Conservation (phyloP, 2,888 invertebrate species). For the Baccha elongata region DNA sequence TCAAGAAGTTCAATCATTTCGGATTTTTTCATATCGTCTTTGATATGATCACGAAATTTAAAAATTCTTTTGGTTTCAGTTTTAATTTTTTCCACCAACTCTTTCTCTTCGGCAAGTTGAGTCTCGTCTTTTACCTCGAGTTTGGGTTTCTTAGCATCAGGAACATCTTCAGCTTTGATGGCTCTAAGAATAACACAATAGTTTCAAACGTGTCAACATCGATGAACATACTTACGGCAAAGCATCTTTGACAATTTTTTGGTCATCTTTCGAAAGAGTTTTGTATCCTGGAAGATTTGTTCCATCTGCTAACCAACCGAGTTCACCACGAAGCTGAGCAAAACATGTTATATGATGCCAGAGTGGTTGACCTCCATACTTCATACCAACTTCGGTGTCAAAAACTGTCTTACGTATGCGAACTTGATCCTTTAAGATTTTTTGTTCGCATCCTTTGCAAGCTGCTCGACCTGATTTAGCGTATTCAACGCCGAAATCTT, state of each 20-base stretch:
- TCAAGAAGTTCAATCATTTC: constrained; percentile 87
- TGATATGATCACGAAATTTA: constrained; percentile 86
- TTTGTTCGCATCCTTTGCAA: constrained; percentile 93
- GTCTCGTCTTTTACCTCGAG: constrained; percentile 84
- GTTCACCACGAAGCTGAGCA: constrained; percentile 87
- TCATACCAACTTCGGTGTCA: constrained; percentile 87
- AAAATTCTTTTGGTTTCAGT: constrained; percentile 82
- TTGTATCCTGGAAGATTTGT: constrained; percentile 90
- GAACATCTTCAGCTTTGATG: constrained; percentile 83
- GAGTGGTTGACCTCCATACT: constrained; percentile 91
- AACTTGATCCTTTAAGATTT: constrained; percentile 89
- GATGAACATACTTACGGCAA: constrained; percentile 89
- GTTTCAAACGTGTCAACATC: background rate
- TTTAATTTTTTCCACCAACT: constrained; percentile 83
- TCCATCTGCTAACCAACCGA: constrained; percentile 89
- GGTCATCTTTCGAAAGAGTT: constrained; percentile 88
- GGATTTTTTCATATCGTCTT: constrained; percentile 84
- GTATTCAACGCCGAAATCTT: constrained; percentile 91
- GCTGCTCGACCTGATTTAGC: constrained; percentile 91
- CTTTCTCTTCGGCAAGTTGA: constrained; percentile 84
- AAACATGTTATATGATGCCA: constrained; percentile 98
- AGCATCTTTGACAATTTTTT: constrained; percentile 85
- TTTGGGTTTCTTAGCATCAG: constrained; percentile 88
- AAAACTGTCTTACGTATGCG: constrained; percentile 89
- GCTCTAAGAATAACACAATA: constrained; percentile 77